Base-by-base conservation (phyloP, 2,888 invertebrate species). In the Ypsolopha scabrella region DNA sequence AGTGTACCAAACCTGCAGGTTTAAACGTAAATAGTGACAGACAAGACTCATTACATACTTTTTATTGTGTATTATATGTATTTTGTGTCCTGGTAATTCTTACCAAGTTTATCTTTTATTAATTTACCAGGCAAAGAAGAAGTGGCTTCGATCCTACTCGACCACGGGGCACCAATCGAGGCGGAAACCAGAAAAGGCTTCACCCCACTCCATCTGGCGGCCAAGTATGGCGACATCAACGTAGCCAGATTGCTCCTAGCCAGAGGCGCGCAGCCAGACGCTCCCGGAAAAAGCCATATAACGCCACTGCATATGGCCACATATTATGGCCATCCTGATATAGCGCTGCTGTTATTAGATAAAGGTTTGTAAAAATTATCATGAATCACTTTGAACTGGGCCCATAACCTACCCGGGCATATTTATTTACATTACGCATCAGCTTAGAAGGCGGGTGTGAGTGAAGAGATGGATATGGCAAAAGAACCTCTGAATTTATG, bases 111-210 rank as follows among this genome's bases (percentile, higher is more conserved):
- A n/a, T n/a, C n/a, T 35, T 44, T 41, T 35, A 7, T 35, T 34
- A 6, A 34, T 9, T 24, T 37, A 9, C 7, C 57, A 87, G 87
- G 87, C 57, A 95, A 96, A 75, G 94, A 95, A 75, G 94, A 95
- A 77, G 97, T 98, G 36, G 96, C 96, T 0, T 90, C 93, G 9
- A 92, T 97, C 54, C 89, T 99, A 0, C 88, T 99, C 41, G 98
- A 99, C 64, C 92, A 97, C 77, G 93, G 93, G 58, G 98, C 98
- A 0, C 92, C 94, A 45, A 90, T 96, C 51, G 93, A 93, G 58
- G 93, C 96, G 1, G 92, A 96, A n/a, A 99, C 98, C 6, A 97
- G 97, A 64, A 95, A 95, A 87, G 97, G 98, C 8, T 98, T 99
- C 86, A 97, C 98, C 0, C 98, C 99, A 0, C 90, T 99, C 7